A percentile compares a stretch with the other conserved stretches of the same genome.
phyloP scores from a whole-genome alignment of 2,113 vertebrate species.

The Gymnocephalus cernua region DNA sequence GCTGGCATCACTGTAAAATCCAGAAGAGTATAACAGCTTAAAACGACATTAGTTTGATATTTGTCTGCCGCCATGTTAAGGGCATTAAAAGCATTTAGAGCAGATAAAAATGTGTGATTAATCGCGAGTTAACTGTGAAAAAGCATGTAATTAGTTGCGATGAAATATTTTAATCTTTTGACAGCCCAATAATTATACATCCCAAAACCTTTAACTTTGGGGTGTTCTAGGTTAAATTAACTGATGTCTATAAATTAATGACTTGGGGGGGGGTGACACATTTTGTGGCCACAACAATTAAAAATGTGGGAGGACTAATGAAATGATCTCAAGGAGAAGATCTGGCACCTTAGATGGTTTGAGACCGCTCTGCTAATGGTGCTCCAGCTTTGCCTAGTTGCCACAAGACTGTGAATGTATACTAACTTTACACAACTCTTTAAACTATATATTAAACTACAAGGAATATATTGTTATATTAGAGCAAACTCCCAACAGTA shows the following conservation, averaged over 20 bases:
- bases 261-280: too few species aligned
- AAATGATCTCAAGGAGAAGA: not conserved
- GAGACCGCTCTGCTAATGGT: not conserved
- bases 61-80: too few species aligned
- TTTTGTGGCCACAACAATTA: not conserved
- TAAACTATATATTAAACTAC: not conserved
- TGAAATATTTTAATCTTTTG: too few species aligned
- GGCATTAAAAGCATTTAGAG: too few species aligned
- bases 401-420: conserved; percentile 1
- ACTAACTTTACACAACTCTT: conserved; percentile 3
- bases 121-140: too few species aligned
- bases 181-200: too few species aligned
- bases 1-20: too few species aligned
- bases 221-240: not conserved
- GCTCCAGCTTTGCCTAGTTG: not conserved
- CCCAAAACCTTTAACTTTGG: too few species aligned
- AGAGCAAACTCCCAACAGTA: conserved; percentile 1
- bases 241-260: not conserved
- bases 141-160: too few species aligned
- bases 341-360: not conserved
- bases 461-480: not conserved
- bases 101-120: too few species aligned
- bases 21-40: too few species aligned
- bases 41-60: too few species aligned
- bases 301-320: not conserved